Base-by-base conservation (phyloP, 2,888 invertebrate genomes). In the Tiliacea citrago region DNA sequence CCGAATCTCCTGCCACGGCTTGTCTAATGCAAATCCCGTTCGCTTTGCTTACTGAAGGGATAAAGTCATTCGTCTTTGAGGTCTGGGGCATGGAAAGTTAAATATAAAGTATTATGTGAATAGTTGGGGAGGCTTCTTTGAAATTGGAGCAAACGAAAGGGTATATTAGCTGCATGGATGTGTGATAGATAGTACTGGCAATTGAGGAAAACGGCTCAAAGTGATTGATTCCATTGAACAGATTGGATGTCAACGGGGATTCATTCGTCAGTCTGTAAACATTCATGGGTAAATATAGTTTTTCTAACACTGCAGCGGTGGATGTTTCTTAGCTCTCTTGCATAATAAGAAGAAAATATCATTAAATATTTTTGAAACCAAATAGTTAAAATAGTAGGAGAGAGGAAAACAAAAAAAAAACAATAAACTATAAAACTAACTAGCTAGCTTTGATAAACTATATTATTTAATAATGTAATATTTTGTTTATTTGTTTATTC, bases 1-100 rank as follows among this genome's bases (percentile, higher is more conserved):
- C 9, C 29, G 49, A 67, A 77, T 82, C 69, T 69, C 58, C 58
- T 13, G 39, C 53, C 65, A 63, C 75, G 63, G 51, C 62, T 72
- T 63, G 65, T 62, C 77, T 74, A 77, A 79, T 81, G 74, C 72
- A 87, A 86, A 86, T 87, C 81, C 67, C 73, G n/a, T 83, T 72
- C 69, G 53, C 47, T 68, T 77, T 85, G 88, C 81, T 86, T 83
- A 66, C 71, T 73, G 49, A 80, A 69, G 71, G 68, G 77, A 86
- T 87, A 81, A 86, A 85, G 77, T 63, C 77, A 75, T 86, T 86
- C 68, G 61, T 67, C 47, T 68, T 74, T 74, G 75, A 63, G 65
- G 65, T 55, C 60, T 83, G 29, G 55, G 62, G 49, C 60, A 79
- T 62, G 39, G n/a, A 45, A 82, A 71, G 83, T 73, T 68, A 82